Base-by-base conservation (phyloP, 2,888 invertebrate species). In the Drosophila percnosoma region DNA sequence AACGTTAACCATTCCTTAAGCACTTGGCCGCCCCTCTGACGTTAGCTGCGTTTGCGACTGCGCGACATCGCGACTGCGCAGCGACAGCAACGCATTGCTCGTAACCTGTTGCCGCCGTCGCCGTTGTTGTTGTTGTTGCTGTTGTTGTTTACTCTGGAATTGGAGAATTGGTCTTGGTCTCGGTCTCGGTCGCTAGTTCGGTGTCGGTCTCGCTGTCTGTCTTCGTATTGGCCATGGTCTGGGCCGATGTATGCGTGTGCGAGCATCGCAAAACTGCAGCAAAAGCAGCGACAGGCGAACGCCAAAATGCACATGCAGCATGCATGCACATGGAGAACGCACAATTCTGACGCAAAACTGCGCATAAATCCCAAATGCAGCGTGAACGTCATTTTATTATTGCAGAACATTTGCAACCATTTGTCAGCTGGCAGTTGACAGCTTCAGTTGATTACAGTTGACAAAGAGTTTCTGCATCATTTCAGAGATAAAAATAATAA, bases 1-100 rank as follows among this genome's bases (percentile, higher is more conserved):
- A 90, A 86, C 89, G 83, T 86, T 91, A 89, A 91, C 90, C 91
- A 91, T 92, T 91, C 89, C 91, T 92, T 92, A 90, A 92, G 92
- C 91, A 87, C 83, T 92, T 87, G 82, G 77, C 53, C 65, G 71
- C 73, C 13, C 21, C 45, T 59, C 61, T 61, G 75, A 45, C 73
- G 68, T 24, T 69, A 27, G 67, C 59, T 38, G 58, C 13, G n/a
- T n/a, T 68, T 60, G 70, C 64, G 62, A 66, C 72, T 63, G 69
- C 70, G 83, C 67, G 68, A 73, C 58, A 33, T 24, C 48, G 52
- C 70, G 69, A 74, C 79, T 73, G 81, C 75, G 80, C 75, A 60
- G 67, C 71, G 36, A 54, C 67, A 31, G 59, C 70, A 61, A 64
- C 78, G 80, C 78, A 78, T 71, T 48, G 59, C 52, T 83, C 82